Evolutionary conservation across 2,888 invertebrate species (phyloP).

Genomic region (Hirtodrosophila histrioides): DNA sequence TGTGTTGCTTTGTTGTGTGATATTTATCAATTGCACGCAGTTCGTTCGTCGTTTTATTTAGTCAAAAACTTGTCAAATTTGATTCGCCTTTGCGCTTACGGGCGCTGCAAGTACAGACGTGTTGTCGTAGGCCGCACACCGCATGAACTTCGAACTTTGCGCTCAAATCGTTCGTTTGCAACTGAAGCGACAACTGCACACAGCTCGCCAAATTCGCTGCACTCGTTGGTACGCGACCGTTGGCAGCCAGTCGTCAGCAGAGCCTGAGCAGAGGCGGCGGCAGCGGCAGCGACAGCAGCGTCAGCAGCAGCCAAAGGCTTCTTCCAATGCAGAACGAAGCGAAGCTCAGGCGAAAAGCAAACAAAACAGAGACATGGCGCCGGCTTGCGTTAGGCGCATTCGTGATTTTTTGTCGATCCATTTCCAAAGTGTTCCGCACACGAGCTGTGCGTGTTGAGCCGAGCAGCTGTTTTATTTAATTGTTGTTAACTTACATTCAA

Average conservation of each 20-base stretch:
- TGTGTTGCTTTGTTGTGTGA: neutral
- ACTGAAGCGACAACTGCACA: slow-evolving; percentile 79
- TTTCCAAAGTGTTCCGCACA: slow-evolving; percentile 47
- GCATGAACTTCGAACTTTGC: slow-evolving; percentile 72
- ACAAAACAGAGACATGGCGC: slow-evolving; percentile 53
- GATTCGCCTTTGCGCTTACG: slow-evolving; percentile 31
- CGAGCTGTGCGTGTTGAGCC: slow-evolving; percentile 3
- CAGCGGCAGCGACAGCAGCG: slow-evolving; percentile 12
- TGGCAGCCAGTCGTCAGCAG: slow-evolving; percentile 43
- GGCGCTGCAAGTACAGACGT: slow-evolving; percentile 34
- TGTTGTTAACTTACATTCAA: neutral
- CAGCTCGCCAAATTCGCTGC: slow-evolving; percentile 64
- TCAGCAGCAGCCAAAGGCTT: slow-evolving; percentile 39
- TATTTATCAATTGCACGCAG: slow-evolving; percentile 2
- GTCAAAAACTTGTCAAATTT: slow-evolving; percentile 5
- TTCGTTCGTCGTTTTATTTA: slow-evolving; percentile 11
- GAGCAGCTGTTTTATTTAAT: slow-evolving; percentile 13
- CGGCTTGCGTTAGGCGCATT: slow-evolving; percentile 42
- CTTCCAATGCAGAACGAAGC: slow-evolving; percentile 55
- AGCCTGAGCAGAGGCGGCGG: slow-evolving; percentile 20
- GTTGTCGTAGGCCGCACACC: slow-evolving; percentile 55
- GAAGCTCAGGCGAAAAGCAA: slow-evolving; percentile 55
- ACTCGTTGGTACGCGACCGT: slow-evolving; percentile 53
- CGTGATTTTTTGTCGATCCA: slow-evolving; percentile 46
- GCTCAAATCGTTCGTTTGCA: slow-evolving; percentile 83